Base-by-base conservation (phyloP, 2,888 invertebrate species). In the Agonum fuliginosum region DNA sequence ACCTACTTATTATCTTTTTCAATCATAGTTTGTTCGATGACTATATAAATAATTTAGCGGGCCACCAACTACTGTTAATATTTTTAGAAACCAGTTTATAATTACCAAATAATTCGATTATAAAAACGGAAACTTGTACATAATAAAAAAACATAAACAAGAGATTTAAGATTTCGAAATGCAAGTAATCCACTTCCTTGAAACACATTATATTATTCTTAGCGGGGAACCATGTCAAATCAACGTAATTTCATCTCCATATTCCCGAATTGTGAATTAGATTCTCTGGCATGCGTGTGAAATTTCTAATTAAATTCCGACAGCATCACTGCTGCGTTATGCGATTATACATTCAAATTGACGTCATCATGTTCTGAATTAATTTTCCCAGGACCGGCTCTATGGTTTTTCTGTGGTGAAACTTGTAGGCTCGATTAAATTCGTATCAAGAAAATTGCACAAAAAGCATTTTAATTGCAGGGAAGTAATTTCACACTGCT, bases 271-370 rank as follows among this genome's bases (percentile, higher is more conserved):
- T 54, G 54, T 22, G 22, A 37, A 37, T 37, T 37, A 37, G 37
- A 37, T 37, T 37, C n/a, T n/a, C 37, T 24, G 54, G 54, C 54
- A 54, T 54, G 24, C 54, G 24, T 54, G 24, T 22, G 20, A 54
- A 54, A 54, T 54, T 54, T 54, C 24, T 54, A 54, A 54, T 54
- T 54, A 54, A 54, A 54, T 54, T 22, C 54, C 54, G 54, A 24
- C 54, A 54, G 54, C 54, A 54, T 24, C 54, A 54, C 54, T 54
- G 22, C 22, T 54, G n/a, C 54, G 54, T n/a, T 54, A 54, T 54
- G 24, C 54, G 54, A 54, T 54, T 54, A 54, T 24, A 24, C 54
- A 54, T 54, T 54, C 54, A 54, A 24, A 54, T 54, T 54, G 12
- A 24, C 54, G 54, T 54, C 54, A 51, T 51, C 51, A 54, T 54